Conservation (phyloP, 1,140 invertebrate genomes). For the Theocolax elegans region DNA sequence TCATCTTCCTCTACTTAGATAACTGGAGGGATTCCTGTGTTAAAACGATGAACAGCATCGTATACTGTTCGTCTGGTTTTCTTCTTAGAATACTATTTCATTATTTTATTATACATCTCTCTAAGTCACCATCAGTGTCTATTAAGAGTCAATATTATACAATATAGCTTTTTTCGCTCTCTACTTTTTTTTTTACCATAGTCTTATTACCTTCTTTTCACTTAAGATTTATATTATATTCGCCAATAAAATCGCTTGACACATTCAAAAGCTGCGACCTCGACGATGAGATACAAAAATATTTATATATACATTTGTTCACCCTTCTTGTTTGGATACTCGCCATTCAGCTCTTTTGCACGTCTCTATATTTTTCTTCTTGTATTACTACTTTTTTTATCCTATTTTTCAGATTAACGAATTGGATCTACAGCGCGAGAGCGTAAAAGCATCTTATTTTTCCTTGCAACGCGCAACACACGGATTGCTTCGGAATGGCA, state of each 20-base stretch:
- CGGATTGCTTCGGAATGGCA: slow-evolving; percentile 53
- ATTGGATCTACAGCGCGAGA: slow-evolving; percentile 25
- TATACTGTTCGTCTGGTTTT: background rate
- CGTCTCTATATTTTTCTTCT: slow-evolving; percentile 31
- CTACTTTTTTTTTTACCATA: slow-evolving; percentile 41
- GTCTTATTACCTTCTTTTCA: slow-evolving; percentile 37
- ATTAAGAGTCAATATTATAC: slow-evolving; percentile 14
- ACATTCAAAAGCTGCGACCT: slow-evolving; percentile 24
- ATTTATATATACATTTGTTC: background rate
- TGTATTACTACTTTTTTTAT: slow-evolving; percentile 38
- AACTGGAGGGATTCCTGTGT: slow-evolving; percentile 1
- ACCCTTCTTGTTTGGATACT: slow-evolving; percentile 26
- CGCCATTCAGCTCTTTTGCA: slow-evolving; percentile 11
- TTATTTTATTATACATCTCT: background rate
- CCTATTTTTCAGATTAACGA: slow-evolving; percentile 33
- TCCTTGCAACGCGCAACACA: slow-evolving; percentile 38
- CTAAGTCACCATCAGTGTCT: background rate
- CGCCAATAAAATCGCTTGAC: slow-evolving; percentile 24
- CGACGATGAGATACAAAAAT: slow-evolving; percentile 13
- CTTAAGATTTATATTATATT: slow-evolving; percentile 44
- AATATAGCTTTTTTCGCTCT: slow-evolving; percentile 26
- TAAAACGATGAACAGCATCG: background rate
- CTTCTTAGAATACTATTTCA: too few relatives aligned
- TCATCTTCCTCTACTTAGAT: background rate
- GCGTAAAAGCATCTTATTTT: slow-evolving; percentile 21